A percentile compares a stretch with the other conserved stretches of the same genome.
These are phyloP conservation scores for Phanerotoma sp. DNA, from an alignment of 2,888 invertebrate genomes.

Conservation along the genomic window DNA sequence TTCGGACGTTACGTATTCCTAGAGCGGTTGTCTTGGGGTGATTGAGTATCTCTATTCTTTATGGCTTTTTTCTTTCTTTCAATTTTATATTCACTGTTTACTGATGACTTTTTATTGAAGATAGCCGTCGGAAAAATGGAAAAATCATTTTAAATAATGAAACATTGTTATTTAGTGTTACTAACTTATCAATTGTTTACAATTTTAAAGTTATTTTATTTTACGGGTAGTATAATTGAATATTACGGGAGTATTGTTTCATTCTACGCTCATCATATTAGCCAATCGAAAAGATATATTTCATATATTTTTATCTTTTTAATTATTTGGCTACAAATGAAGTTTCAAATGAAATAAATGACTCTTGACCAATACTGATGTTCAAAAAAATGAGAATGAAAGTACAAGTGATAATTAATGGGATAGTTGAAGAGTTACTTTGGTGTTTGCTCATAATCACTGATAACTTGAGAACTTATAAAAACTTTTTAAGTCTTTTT, in stretches of 20 bases:
- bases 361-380: no score
- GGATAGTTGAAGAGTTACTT: constrained; percentile 17
- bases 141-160: background rate
- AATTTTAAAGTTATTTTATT: no score
- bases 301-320: no score
- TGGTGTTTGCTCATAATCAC: constrained; percentile 45
- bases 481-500: constrained; percentile 40
- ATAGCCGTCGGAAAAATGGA: background rate
- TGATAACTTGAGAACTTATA: constrained; percentile 52
- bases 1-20: constrained; percentile 40
- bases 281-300: no score
- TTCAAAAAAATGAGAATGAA: background rate
- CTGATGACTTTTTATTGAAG: constrained; percentile 4
- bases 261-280: no score
- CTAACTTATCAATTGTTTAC: background rate
- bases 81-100: constrained; percentile 18
- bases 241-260: no score
- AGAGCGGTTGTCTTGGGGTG: constrained; percentile 51
- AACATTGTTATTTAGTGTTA: background rate
- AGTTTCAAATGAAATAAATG: no score
- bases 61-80: constrained; percentile 37
- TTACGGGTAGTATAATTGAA: no score
- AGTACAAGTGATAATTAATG: constrained; percentile 29
- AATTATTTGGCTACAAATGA: no score
- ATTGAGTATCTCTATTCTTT: constrained; percentile 57